Evolutionary conservation across 2,113 vertebrate genomes (phyloP), one percentile per base, ranked within the genome.

Genomic region (Scytalopus superciliaris): DNA sequence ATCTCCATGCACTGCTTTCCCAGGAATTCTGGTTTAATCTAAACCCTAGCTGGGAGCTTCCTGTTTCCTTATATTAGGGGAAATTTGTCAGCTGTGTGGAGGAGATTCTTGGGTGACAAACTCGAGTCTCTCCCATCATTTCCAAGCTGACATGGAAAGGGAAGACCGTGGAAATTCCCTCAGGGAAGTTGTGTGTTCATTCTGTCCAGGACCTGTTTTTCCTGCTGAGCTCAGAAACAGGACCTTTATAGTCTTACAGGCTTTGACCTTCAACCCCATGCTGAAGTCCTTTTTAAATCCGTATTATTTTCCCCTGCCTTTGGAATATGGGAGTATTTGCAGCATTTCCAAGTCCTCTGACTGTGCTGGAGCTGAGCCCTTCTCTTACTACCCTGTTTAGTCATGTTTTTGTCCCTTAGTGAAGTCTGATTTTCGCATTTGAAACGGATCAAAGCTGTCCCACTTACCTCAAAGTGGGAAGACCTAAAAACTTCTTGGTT

Each of bases 381-480:
- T 77, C 25, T 60, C 5, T 33, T 80, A 24, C 7, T 57, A 44
- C n/a, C 14, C 28, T 72, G 30, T 72, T 84, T 15, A 60, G 35
- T 39, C 68, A 49, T 39, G 25, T 7, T 70, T 76, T 68, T 35
- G 10, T 5, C 7, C 18, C 7, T 53, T 14, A 6, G 0, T 59
- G 42, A 31, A 8, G 84, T 73, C 45, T 73, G 59, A 15, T 19
- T 60, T 22, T 40, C 84, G 18, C 21, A 31, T 81, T 84, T 90
- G 30, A 70, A 77, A 55, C 67, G 90, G 78, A 86, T 95, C 68
- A 89, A 92, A 96, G 86, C 52, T 92, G 88, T 74, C 55, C 86
- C 59, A 79, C 50, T 92, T 92, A 63, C n/a, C 76, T 90, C 68
- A 31, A 31, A 89, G 80, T 77, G 60, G 78, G 39, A 90, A 81